Percentiles rank a stretch among this genome's conserved stretches.
Conservation (phyloP, 2,888 invertebrate species). For the Ectemnius cavifrons region DNA sequence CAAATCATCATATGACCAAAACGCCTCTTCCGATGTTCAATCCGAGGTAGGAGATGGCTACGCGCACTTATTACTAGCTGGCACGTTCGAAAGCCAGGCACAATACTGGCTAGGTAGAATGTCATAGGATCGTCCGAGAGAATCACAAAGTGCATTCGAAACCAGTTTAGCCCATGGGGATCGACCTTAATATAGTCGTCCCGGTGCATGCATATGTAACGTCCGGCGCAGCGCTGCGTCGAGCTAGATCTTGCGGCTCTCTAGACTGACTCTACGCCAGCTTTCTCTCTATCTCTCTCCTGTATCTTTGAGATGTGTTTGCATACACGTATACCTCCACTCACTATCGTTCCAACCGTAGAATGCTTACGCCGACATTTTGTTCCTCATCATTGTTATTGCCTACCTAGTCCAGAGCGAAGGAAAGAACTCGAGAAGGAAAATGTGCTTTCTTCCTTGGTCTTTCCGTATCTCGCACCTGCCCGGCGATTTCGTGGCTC, state of each 20-base stretch:
- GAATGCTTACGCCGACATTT: background rate
- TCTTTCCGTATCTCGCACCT: background rate
- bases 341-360: no score
- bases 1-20: conserved; percentile 14
- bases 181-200: conserved; percentile 47
- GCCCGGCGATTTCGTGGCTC: background rate
- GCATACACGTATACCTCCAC: no score
- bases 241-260: conserved; percentile 6
- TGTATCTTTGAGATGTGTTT: no score
- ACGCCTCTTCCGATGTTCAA: conserved; percentile 1
- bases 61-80: background rate
- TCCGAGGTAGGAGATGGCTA: background rate
- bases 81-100: conserved; percentile 8
- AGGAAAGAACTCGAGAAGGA: no score
- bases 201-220: conserved; percentile 49
- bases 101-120: background rate
- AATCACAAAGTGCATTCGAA: conserved; percentile 52
- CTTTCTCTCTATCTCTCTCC: no score
- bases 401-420: background rate
- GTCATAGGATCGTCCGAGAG: conserved; percentile 31
- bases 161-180: conserved; percentile 46
- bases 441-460: no score
- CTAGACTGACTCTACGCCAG: background rate
- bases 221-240: conserved; percentile 21
- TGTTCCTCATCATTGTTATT: background rate